phyloP scores from a whole-genome alignment of 2,888 invertebrate genomes.

The Agrotis segetum region DNA sequence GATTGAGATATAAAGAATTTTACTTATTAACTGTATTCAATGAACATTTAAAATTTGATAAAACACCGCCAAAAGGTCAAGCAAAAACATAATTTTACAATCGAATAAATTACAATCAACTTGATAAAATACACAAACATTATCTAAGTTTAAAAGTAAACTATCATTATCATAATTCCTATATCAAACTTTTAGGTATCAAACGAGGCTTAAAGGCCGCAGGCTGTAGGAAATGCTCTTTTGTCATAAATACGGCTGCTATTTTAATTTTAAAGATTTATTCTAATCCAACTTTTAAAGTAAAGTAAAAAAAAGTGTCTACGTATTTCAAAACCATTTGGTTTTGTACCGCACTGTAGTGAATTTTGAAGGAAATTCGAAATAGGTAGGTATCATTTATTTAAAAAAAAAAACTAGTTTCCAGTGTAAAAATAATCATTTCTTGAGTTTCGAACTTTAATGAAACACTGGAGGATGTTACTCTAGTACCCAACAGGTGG shows the following conservation, averaged over 20 bases:
- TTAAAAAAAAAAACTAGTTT: too few relatives aligned
- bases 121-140: neutral
- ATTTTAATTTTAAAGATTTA: constrained; percentile 1
- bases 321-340: too few relatives aligned
- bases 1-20: neutral
- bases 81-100: neutral
- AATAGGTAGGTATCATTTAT: too few relatives aligned
- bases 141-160: neutral
- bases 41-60: constrained; percentile 17
- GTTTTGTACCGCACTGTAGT: too few relatives aligned
- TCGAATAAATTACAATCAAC: neutral
- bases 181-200: neutral
- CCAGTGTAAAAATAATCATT: too few relatives aligned
- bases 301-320: neutral
- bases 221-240: constrained; percentile 10
- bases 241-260: neutral
- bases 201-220: too few relatives aligned
- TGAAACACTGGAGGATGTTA: too few relatives aligned
- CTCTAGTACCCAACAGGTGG: too few relatives aligned
- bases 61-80: constrained; percentile 6
- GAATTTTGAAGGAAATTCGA: too few relatives aligned
- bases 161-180: neutral
- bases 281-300: too few relatives aligned
- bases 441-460: too few relatives aligned
- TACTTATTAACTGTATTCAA: neutral